Conservation (phyloP, 2,888 invertebrate genomes). For the Macaria notata region DNA sequence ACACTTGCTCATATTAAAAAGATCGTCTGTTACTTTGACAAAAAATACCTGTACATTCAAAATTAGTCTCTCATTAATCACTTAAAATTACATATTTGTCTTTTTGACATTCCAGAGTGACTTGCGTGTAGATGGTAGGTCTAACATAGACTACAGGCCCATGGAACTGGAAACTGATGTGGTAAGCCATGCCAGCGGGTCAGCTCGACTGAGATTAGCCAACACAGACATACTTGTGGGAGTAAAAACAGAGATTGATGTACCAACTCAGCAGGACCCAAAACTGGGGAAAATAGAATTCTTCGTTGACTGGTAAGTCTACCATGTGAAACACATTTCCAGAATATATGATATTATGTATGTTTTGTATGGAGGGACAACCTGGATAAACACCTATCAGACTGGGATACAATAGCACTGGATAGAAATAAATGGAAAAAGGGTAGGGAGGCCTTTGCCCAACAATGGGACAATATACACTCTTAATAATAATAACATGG, state of each 20-base stretch:
- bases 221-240: conserved; percentile 97
- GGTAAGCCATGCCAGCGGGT: conserved; percentile 93
- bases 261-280: conserved; percentile 88
- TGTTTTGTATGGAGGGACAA: too few relatives aligned
- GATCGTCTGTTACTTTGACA: too few relatives aligned
- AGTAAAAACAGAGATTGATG: conserved; percentile 94
- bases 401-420: too few relatives aligned
- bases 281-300: conserved; percentile 95
- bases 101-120: conserved; percentile 84
- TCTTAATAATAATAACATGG: too few relatives aligned
- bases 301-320: conserved; percentile 95
- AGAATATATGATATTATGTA: background rate
- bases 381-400: too few relatives aligned
- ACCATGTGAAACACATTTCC: background rate
- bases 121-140: conserved; percentile 92
- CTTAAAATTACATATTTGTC: too few relatives aligned
- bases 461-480: too few relatives aligned
- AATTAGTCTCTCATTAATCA: too few relatives aligned
- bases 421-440: too few relatives aligned
- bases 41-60: too few relatives aligned
- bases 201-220: conserved; percentile 91
- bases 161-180: conserved; percentile 94
- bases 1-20: too few relatives aligned
- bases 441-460: too few relatives aligned
- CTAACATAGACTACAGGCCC: conserved; percentile 89